phyloP scores from a whole-genome alignment of 2,113 vertebrate species.

The Chaenocephalus aceratus region DNA sequence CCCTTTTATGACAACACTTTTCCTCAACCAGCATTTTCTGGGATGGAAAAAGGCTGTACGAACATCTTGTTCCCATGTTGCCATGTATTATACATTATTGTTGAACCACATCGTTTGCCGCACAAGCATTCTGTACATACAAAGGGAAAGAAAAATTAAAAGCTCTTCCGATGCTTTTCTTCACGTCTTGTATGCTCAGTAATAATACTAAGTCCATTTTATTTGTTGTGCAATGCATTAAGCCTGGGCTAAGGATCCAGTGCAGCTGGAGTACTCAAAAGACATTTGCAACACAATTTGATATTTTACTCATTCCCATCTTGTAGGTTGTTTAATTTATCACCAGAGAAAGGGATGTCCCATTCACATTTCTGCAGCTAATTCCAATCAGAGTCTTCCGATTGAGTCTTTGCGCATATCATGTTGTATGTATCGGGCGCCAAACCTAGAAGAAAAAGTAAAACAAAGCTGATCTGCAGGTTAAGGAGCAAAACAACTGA shows the following conservation, averaged over 20 bases:
- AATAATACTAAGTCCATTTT: constrained; percentile 32
- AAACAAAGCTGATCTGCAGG: not conserved
- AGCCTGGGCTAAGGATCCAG: not conserved
- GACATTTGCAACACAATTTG: not conserved
- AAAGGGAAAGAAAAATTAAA: constrained; percentile 38
- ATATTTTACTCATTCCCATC: not conserved
- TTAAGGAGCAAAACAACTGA: not conserved
- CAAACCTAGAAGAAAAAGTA: not conserved
- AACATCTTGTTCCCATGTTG: constrained; percentile 61
- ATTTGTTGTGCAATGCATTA: constrained; percentile 25
- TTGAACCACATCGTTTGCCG: constrained; percentile 56
- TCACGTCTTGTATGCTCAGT: constrained; percentile 32
- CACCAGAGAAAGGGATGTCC: not conserved
- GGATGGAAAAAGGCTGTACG: constrained; percentile 42
- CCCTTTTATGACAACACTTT: constrained; percentile 50
- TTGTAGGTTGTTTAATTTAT: not conserved
- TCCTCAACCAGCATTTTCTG: constrained; percentile 46
- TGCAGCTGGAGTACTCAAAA: constrained; percentile 9
- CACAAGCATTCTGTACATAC: constrained; percentile 52
- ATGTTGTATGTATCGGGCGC: not conserved
- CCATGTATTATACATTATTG: constrained; percentile 58
- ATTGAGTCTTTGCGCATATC: not conserved
- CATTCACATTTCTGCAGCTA: not conserved
- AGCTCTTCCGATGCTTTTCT: constrained; percentile 19
- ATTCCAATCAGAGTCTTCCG: not conserved